phyloP scores from a whole-genome alignment of 2,888 invertebrate species.

The Apodemia duryi region DNA sequence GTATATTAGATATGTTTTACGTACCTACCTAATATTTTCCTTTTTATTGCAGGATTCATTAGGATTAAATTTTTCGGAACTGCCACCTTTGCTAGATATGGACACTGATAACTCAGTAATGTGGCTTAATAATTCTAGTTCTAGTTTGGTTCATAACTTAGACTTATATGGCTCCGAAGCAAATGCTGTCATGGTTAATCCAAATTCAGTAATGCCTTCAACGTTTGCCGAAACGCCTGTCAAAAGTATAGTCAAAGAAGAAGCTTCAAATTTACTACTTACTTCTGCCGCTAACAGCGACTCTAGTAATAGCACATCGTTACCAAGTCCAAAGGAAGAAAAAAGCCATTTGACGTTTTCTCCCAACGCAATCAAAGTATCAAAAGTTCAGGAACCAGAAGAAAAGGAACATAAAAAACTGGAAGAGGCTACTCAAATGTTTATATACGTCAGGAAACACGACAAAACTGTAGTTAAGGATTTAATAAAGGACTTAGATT shows the following conservation, averaged over 20 bases:
- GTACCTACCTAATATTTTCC: slow-evolving; percentile 10
- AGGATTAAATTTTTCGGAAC: slow-evolving; percentile 81
- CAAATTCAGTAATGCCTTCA: slow-evolving; percentile 92
- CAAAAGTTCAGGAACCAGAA: slow-evolving; percentile 66
- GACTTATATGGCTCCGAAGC: slow-evolving; percentile 86
- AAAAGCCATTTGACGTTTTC: slow-evolving; percentile 87
- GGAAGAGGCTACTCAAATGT: slow-evolving; percentile 74
- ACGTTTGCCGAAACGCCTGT: slow-evolving; percentile 79
- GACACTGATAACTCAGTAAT: slow-evolving; percentile 82
- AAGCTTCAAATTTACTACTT: slow-evolving; percentile 67
- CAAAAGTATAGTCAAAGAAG: slow-evolving; percentile 68
- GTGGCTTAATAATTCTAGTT: slow-evolving; percentile 80
- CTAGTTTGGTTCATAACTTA: slow-evolving; percentile 83
- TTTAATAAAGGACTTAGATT: slow-evolving; percentile 78
- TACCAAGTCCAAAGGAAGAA: slow-evolving; percentile 82
- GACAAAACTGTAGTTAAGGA: slow-evolving; percentile 82
- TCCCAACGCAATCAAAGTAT: slow-evolving; percentile 83
- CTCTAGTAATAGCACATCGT: slow-evolving; percentile 58
- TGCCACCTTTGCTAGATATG: slow-evolving; percentile 82
- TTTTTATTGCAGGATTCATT: slow-evolving; percentile 72
- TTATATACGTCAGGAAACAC: slow-evolving; percentile 69
- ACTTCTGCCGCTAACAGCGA: slow-evolving; percentile 59
- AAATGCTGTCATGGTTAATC: slow-evolving; percentile 91
- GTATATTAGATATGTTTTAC: neutral
- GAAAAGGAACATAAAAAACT: slow-evolving; percentile 50